Conservation (phyloP, 2,113 vertebrate genomes). For the Pelusios castaneus region DNA sequence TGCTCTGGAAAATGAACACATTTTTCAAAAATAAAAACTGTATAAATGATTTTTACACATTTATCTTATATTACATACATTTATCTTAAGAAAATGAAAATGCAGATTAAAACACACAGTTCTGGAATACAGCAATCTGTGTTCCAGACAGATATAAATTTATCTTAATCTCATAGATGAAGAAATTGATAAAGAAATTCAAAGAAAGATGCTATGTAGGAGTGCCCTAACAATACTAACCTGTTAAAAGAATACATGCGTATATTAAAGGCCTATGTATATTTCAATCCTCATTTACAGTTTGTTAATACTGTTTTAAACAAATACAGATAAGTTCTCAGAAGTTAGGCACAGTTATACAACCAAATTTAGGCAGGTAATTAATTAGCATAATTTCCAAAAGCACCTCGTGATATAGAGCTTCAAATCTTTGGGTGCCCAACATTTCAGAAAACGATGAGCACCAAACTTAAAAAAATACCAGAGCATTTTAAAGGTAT, state of each 20-base stretch:
- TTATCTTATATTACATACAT: not conserved
- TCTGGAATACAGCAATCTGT: fast-evolving
- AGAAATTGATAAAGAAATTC: not conserved
- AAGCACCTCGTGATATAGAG: not conserved
- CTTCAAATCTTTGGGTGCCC: not conserved
- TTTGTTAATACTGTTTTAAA: not conserved
- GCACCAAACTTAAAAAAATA: not conserved
- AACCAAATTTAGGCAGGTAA: not conserved
- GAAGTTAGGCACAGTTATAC: not conserved
- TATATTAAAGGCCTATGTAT: not conserved
- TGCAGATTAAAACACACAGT: not conserved
- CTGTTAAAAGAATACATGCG: not conserved
- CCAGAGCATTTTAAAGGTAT: not conserved
- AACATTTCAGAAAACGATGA: not conserved
- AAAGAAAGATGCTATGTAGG: not conserved
- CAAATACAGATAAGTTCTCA: not conserved
- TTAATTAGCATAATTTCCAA: not conserved
- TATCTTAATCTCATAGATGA: not conserved
- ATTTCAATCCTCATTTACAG: not conserved
- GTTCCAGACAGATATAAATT: not conserved
- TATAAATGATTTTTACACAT: not conserved
- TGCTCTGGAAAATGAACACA: conserved; percentile 84
- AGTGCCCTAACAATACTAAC: not conserved
- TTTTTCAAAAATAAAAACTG: not conserved
- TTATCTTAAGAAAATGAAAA: not conserved